phyloP scores from a whole-genome alignment of 2,113 vertebrate genomes.

The Sarotherodon lohbergeri region DNA sequence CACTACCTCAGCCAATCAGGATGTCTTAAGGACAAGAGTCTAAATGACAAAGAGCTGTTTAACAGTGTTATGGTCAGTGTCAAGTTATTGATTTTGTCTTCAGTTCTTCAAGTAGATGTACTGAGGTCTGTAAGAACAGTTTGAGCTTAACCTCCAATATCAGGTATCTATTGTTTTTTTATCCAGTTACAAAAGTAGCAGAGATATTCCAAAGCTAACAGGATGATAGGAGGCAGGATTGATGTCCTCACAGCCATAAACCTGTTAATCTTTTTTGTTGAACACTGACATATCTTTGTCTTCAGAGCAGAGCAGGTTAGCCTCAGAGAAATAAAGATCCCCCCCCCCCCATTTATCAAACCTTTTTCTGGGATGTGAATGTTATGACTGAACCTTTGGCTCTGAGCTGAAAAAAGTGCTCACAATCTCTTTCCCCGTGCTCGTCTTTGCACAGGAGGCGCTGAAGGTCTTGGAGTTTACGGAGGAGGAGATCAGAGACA shows the following conservation, averaged over 20 bases:
- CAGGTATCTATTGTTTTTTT: background rate
- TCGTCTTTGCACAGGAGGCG: slow-evolving; percentile 72
- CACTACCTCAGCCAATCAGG: slow-evolving; percentile 85
- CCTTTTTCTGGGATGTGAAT: background rate
- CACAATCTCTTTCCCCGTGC: background rate
- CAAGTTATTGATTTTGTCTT: background rate
- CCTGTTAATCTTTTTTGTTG: background rate
- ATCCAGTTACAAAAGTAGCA: background rate
- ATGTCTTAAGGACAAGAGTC: slow-evolving; percentile 81
- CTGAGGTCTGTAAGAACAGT: background rate
- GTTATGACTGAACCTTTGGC: background rate
- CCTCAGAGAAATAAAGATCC: background rate
- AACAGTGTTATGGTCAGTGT: slow-evolving; percentile 84
- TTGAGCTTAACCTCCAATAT: background rate
- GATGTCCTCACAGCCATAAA: background rate
- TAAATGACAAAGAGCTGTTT: slow-evolving; percentile 82
- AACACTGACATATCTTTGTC: background rate
- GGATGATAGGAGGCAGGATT: background rate
- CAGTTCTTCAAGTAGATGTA: background rate
- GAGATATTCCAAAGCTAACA: background rate
- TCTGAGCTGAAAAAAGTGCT: background rate
- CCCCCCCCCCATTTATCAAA: background rate
- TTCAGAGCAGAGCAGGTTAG: background rate
- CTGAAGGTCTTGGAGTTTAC: slow-evolving; percentile 85
- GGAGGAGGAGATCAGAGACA: slow-evolving; percentile 85